A percentile compares a stretch with the other conserved stretches of the same genome.
Evolutionary conservation across 2,113 vertebrate genomes (phyloP).

Genomic region (Hemicordylus capensis): DNA sequence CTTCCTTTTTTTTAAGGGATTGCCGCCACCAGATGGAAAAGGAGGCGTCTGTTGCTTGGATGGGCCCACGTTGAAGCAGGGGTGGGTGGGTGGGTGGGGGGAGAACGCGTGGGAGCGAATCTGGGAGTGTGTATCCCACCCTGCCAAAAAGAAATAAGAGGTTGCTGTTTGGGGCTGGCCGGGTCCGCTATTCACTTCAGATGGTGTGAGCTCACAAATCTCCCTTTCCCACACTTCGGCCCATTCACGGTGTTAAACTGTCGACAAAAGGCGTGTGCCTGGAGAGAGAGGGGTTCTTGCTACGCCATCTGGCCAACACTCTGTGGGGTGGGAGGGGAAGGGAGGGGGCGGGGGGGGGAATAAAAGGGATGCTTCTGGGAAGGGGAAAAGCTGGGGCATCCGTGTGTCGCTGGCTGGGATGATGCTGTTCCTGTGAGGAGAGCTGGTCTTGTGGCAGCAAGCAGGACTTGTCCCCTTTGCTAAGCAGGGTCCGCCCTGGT

Average conservation of each 20-base stretch:
- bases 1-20: neutral
- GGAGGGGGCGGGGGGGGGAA: neutral
- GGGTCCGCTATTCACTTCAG: conserved; percentile 48
- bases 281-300: conserved; percentile 43
- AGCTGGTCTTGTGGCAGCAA: too few relatives aligned
- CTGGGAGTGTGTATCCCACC: neutral
- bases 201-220: conserved; percentile 53
- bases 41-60: neutral
- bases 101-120: neutral
- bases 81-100: neutral
- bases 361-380: conserved; percentile 60
- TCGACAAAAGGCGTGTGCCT: conserved; percentile 76
- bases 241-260: conserved; percentile 74
- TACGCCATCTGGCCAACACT: conserved; percentile 76
- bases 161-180: neutral
- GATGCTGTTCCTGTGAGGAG: too few relatives aligned
- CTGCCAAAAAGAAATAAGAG: neutral
- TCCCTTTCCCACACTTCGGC: conserved; percentile 72
- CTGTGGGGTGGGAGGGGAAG: neutral
- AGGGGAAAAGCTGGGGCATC: conserved; percentile 18
- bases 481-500: too few relatives aligned
- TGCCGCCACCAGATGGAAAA: neutral
- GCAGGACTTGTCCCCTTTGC: too few relatives aligned
- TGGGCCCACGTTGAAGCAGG: too few relatives aligned
- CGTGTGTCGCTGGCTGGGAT: conserved; percentile 44